Base-by-base conservation (phyloP, 1,140 invertebrate species). In the Meloidogyne chitwoodi region DNA sequence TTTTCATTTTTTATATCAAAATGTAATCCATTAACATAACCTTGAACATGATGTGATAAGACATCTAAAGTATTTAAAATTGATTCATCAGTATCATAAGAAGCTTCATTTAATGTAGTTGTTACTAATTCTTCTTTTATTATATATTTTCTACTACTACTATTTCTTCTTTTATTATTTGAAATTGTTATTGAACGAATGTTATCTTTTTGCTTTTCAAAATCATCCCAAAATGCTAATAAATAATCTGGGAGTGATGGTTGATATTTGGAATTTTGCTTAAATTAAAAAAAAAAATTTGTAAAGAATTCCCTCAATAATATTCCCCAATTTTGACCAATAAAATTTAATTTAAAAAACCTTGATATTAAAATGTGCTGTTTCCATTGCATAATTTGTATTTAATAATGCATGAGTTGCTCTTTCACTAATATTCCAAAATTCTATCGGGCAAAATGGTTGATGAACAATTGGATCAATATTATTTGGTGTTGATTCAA, bases 341-440 rank as follows among this genome's bases (percentile, higher is more conserved):
- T 24, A 26, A 24, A 38, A 31, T 3, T 3, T 3, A 38, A 38
- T 8, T 31, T 6, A 34, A 34, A 27, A 67, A 34, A 67, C 65
- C 65, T 31, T 41, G n/a, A 34, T 67, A 22, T 67, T n/a, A 31
- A 41, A 67, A 41, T 41, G 38, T 31, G 65, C 29, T 22, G 65
- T 41, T 34, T 67, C 38, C n/a, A 67, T 67, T 31, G 65, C 65
- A 67, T 22, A 34, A 22, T 67, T 67, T 31, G 65, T 41, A 22
- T 41, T 31, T 31, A 41, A 31, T 12, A 67, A 6, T 22, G 65
- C 65, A n/a, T 16, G n/a, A 2, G 65, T n/a, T 31, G 22, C 65
- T 41, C 38, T 31, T 31, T 67, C 65, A 41, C 14, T 67, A 41
- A 67, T 41, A 67, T 67, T 67, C 65, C 65, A 67, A 41, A 67